Evolutionary conservation across 2,797 vertebrate species (phyloP).

Genomic region (Mustela erminea): DNA sequence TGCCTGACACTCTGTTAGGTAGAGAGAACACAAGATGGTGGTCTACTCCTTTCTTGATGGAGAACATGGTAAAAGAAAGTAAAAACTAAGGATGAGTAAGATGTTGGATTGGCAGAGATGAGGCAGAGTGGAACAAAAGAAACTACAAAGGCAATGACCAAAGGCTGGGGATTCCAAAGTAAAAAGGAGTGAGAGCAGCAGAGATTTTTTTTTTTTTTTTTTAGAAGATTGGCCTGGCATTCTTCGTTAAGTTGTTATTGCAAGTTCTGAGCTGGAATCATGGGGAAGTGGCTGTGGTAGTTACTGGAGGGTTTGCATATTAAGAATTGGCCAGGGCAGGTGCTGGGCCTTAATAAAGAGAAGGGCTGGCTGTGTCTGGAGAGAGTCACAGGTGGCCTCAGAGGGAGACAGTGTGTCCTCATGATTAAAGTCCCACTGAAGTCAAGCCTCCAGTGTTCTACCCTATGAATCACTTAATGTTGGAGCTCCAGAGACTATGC

Average conservation of each 20-base stretch:
- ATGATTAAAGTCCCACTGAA: not conserved
- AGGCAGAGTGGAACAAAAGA: not conserved
- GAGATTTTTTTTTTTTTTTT: not conserved
- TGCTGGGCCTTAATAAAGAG: not conserved
- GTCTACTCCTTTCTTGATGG: rapidly evolving
- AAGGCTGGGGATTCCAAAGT: not conserved
- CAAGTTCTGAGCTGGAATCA: not conserved
- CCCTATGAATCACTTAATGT: not conserved
- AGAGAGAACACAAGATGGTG: not conserved
- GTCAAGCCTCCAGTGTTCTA: not conserved
- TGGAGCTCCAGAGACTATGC: not conserved
- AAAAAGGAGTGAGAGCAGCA: not conserved
- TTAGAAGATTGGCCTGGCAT: not conserved
- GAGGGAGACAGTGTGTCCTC: not conserved
- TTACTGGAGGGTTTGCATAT: not conserved
- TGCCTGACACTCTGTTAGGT: not conserved
- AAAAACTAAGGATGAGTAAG: not conserved
- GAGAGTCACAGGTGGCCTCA: not conserved
- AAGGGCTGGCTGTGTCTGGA: not conserved
- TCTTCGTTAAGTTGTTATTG: too few species aligned
- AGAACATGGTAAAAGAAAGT: rapidly evolving
- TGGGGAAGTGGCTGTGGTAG: not conserved
- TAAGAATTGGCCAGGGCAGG: not conserved
- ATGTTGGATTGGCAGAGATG: rapidly evolving
- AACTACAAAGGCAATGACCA: too few species aligned